phyloP scores from a whole-genome alignment of 2,113 vertebrate species.

The Mohoua ochrocephala region DNA sequence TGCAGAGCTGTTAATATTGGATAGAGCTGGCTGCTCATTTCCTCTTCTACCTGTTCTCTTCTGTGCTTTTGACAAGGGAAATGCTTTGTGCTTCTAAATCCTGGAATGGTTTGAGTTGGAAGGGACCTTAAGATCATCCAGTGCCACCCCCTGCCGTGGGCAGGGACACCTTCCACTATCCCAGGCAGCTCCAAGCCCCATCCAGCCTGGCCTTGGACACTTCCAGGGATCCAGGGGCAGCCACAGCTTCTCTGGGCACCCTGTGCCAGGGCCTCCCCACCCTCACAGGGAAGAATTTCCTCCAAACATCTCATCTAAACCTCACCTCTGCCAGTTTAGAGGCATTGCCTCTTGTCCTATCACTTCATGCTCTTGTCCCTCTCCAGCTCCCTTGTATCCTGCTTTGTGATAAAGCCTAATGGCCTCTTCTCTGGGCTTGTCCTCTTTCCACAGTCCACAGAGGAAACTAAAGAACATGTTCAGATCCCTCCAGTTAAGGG shows the following conservation, averaged over 20 bases:
- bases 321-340: neutral
- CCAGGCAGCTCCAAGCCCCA: accelerated
- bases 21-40: neutral
- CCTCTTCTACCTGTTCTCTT: neutral
- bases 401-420: neutral
- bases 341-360: neutral
- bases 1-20: neutral
- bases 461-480: neutral
- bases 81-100: neutral
- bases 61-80: neutral
- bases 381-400: neutral
- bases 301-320: neutral
- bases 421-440: neutral
- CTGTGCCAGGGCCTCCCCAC: neutral
- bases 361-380: neutral
- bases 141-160: neutral
- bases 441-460: neutral
- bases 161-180: neutral
- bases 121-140: neutral
- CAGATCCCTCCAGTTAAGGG: neutral
- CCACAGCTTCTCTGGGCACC: neutral
- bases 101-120: neutral
- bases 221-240: neutral
- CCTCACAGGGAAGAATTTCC: neutral
- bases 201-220: neutral